phyloP scores from a whole-genome alignment of 2,113 vertebrate genomes.

The Scolopax mira region DNA sequence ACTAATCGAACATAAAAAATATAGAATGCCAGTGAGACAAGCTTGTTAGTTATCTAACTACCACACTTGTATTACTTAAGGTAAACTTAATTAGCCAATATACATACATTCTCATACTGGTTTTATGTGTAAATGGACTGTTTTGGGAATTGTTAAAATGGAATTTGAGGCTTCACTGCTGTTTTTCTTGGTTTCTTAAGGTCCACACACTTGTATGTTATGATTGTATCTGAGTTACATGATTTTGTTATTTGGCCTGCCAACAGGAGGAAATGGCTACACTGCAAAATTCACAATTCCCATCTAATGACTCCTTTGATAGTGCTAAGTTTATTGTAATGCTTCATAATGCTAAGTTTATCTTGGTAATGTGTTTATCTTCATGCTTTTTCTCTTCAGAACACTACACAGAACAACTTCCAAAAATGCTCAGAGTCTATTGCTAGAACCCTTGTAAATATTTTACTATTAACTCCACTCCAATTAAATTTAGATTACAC shows the following conservation, averaged over 20 bases:
- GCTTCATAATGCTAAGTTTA: neutral
- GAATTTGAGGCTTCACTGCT: neutral
- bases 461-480: neutral
- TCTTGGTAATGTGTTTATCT: neutral
- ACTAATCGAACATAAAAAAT: neutral
- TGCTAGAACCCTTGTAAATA: neutral
- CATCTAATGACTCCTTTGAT: neutral
- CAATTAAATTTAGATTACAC: neutral
- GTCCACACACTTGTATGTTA: neutral
- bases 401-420: neutral
- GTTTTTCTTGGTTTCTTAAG: neutral
- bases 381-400: neutral
- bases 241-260: neutral
- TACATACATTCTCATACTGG: neutral
- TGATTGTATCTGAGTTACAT: neutral
- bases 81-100: neutral
- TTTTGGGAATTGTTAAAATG: neutral
- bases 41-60: neutral
- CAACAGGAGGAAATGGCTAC: neutral
- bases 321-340: neutral
- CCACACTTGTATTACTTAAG: neutral
- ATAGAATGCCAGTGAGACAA: neutral
- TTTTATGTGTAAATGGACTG: neutral
- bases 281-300: neutral
- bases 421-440: neutral